These are phyloP conservation scores for Anas acuta DNA, from an alignment of 2,797 vertebrate genomes.

Conservation along the genomic window DNA sequence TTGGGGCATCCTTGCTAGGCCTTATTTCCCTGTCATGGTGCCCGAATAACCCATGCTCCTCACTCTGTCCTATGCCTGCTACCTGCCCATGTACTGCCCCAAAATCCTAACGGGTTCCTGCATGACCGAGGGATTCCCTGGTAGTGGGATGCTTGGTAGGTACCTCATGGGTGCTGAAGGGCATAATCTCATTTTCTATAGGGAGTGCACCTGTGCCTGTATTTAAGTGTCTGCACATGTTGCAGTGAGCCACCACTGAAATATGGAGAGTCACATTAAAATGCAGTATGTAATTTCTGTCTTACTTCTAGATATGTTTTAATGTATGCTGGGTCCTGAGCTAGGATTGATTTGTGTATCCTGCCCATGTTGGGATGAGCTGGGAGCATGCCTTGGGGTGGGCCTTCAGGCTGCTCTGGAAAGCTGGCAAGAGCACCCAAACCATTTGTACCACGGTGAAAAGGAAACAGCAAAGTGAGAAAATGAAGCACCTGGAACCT, in stretches of 20 bases:
- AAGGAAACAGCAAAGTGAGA: neutral
- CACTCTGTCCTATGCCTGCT: neutral
- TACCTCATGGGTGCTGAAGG: neutral
- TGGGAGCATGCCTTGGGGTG: neutral
- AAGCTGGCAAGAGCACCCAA: neutral
- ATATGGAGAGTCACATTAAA: neutral
- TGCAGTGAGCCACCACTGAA: neutral
- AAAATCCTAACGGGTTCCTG: neutral
- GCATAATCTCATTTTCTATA: accelerated
- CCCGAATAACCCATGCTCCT: neutral
- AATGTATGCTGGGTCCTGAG: neutral
- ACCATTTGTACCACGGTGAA: neutral
- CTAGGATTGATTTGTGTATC: neutral
- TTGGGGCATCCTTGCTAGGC: neutral
- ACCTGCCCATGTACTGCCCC: accelerated
- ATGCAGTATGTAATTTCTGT: neutral
- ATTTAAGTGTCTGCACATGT: neutral
- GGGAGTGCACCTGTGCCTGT: neutral
- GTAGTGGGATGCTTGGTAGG: neutral
- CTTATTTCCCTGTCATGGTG: accelerated
- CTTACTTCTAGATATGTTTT: neutral
- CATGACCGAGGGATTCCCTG: accelerated
- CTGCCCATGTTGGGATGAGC: neutral
- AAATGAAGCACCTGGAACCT: neutral
- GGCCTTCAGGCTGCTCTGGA: neutral